Base-by-base conservation (phyloP, 1,140 invertebrate genomes). In the Caenorhabditis elegans region DNA sequence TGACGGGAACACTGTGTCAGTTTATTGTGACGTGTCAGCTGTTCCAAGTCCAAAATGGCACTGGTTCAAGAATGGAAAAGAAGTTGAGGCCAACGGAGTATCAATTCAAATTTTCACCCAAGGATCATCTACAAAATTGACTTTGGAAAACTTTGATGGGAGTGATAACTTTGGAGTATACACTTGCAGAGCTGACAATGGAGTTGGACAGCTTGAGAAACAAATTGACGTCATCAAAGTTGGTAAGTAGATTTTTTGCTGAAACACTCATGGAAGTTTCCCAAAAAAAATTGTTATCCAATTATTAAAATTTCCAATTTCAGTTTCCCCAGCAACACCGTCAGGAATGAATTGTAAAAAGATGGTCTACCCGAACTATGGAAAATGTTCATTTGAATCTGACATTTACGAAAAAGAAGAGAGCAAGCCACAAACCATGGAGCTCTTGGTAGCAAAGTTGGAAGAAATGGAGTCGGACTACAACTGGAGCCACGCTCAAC, bases 1-100 rank as follows among this genome's bases (percentile, higher is more conserved):
- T 28, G 36, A 80, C 46, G 82, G 82, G 55, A 49, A 83, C 19
- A 76, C 79, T 46, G 79, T 70, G 8, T 51, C 79, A 2, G 31
- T 83, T 47, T 81, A 77, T 36, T 83, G 82, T 39, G 79, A 82
- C 13, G 82, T 82, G 6, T 81, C 79, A 15, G 82, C 82, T 24
- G 82, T 83, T 1, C 82, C 82, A 24, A 53, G 31, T 19, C 46
- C 82, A 8, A 82, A 76, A 26, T 83, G 82, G 82, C 76, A 28
- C n/a, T 83, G 82, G 82, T 49, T n/a, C 17, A 78, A 70, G 17
- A 53, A 82, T 75, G 81, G 43, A 31, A 65, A 78, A 13, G 81
- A 82, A 46, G 81, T 82, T 24, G 81, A 82, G 39, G 81, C 81
- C 15, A 76, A 82, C 48, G 81, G 81, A 24, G 79, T 36, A 36